Evolutionary conservation across 2,113 vertebrate genomes (phyloP).

Genomic region (Sitta europaea): DNA sequence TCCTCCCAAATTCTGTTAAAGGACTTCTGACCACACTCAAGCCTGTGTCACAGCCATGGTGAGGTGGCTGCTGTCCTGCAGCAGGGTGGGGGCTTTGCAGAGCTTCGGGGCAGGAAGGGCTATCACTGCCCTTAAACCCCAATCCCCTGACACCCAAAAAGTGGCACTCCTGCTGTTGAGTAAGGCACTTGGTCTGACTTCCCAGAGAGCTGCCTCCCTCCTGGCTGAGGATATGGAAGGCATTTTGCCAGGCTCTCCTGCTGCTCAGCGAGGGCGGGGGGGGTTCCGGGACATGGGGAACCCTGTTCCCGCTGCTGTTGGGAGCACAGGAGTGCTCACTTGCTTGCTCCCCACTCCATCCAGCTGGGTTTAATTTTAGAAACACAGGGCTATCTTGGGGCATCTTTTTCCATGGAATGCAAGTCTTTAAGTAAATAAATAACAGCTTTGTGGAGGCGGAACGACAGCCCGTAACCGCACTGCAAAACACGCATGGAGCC

Average conservation of each 20-base stretch:
- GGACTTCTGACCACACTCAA: background rate
- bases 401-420: conserved; percentile 67
- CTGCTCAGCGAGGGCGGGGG: background rate
- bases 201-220: background rate
- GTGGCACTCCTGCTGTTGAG: background rate
- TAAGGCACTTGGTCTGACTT: background rate
- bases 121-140: background rate
- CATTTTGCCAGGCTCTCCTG: background rate
- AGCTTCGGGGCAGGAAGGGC: background rate
- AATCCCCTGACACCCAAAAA: accelerated
- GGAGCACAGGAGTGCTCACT: background rate
- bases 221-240: background rate
- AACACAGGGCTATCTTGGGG: conserved; percentile 51
- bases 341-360: background rate
- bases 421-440: conserved; percentile 67
- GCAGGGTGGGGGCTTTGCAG: background rate
- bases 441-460: conserved; percentile 53
- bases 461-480: background rate
- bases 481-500: background rate
- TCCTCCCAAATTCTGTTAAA: background rate
- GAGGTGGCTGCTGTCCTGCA: background rate
- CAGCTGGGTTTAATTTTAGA: conserved; percentile 69
- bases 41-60: background rate
- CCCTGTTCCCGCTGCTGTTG: background rate
- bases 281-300: accelerated